Evolutionary conservation across 1,140 invertebrate species (phyloP), one percentile per base, ranked within the genome.

Genomic region (Drosophila prosaltans): DNA sequence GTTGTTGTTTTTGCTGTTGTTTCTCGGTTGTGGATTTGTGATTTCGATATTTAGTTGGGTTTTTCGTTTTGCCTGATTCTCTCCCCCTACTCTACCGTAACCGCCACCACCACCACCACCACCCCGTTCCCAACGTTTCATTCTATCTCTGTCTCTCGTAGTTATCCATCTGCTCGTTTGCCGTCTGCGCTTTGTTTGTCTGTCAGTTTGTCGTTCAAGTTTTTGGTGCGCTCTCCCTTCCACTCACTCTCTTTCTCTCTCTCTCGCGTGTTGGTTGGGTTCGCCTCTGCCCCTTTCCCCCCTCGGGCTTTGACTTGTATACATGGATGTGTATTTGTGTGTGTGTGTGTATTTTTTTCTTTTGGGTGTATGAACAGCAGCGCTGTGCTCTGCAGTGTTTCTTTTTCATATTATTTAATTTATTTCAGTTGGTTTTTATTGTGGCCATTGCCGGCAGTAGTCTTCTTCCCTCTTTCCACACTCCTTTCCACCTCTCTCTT

Each of bases 321-420:
- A 24, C 24, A 8, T 51, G 7, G 21, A 8, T 45, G 7, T 51
- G 7, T 51, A 16, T 48, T 16, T 48, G 7, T 48, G 43, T 48
- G 16, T 48, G 16, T 58, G 57, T 43, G 61, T 60, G 24, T 68
- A 41, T 69, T 76, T 79, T 84, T 80, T 70, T 60, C 67, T 77
- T 84, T 80, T 77, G 77, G 68, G 80, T 83, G 80, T 83, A 72
- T 63, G 67, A 40, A 26, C 39, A 60, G 16, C 32, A 36, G 11
- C 16, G 60, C 40, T 10, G 40, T 28, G 48, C 65, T 72, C 74
- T 72, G 83, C 82, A 79, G 83, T 85, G 83, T 86, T 82, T 86
- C 85, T 78, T 86, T 86, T 86, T 86, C 82, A 86, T 86, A 86
- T 88, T 86, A 86, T 86, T 86, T 88, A 86, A 86, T 86, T 86